Conservation (phyloP, 2,888 invertebrate genomes). For the Monopis laevigella region DNA sequence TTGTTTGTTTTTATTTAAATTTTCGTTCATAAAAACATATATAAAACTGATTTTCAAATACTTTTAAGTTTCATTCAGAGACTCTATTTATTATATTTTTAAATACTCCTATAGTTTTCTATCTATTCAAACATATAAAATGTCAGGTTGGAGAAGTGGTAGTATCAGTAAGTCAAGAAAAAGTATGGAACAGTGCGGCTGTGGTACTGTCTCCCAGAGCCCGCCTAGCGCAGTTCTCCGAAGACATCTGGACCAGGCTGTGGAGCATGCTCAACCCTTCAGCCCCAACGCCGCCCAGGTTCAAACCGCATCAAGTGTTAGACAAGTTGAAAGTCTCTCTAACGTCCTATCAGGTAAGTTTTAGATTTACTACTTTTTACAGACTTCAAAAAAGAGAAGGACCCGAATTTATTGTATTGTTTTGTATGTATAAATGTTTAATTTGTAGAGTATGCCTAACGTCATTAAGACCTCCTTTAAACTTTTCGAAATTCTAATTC, state of each 20-base stretch:
- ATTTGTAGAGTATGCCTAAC: too few relatives aligned
- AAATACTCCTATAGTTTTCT: neutral
- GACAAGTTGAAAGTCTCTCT: conserved; percentile 83
- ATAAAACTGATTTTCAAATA: too few relatives aligned
- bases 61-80: too few relatives aligned
- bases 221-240: conserved; percentile 81
- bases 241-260: conserved; percentile 84
- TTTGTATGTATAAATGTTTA: too few relatives aligned
- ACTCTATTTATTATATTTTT: neutral
- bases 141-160: conserved; percentile 52
- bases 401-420: too few relatives aligned
- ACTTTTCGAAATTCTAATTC: too few relatives aligned
- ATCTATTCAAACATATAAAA: too few relatives aligned
- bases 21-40: too few relatives aligned
- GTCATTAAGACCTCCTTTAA: too few relatives aligned
- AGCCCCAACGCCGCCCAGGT: conserved; percentile 47
- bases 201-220: conserved; percentile 87
- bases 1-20: too few relatives aligned
- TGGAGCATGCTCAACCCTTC: conserved; percentile 73
- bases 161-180: conserved; percentile 77
- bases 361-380: conserved; percentile 12
- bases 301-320: conserved; percentile 74
- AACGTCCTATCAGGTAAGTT: conserved; percentile 78
- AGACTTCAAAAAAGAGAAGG: neutral
- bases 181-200: conserved; percentile 82